Percentiles rank a stretch among this genome's conserved stretches.
Conservation (phyloP, 2,113 vertebrate species). For the Sciurus niger region DNA sequence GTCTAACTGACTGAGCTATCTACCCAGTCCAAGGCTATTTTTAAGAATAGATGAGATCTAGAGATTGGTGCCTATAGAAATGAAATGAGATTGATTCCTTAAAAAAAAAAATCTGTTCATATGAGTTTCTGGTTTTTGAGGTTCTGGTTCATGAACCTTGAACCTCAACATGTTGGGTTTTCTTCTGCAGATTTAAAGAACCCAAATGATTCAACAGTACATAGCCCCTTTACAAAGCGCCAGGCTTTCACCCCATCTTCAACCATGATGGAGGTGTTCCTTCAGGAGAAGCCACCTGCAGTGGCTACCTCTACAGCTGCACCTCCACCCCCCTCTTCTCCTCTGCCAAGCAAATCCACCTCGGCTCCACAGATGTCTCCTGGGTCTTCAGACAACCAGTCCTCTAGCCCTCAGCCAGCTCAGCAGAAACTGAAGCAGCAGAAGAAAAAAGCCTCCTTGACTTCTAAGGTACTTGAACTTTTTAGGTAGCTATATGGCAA, state of each 20-base stretch:
- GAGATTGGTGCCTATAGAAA: not conserved
- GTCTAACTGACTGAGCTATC: too few relatives aligned
- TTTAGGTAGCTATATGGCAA: not conserved
- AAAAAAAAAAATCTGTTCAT: not conserved
- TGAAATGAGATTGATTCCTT: conserved; percentile 3
- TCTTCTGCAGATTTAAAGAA: conserved; percentile 93
- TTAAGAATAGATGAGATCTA: not conserved
- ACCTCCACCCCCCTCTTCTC: conserved; percentile 91
- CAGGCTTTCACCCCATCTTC: conserved; percentile 95
- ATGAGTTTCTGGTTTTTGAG: not conserved
- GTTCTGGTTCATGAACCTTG: not conserved
- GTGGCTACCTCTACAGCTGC: conserved; percentile 88
- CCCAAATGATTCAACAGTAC: conserved; percentile 91
- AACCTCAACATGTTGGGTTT: not conserved
- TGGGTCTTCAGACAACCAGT: conserved; percentile 95
- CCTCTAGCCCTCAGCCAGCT: conserved; percentile 96
- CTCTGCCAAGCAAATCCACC: conserved; percentile 90
- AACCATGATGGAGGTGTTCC: conserved; percentile 97
- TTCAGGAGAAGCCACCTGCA: conserved; percentile 95
- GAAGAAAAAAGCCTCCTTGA: conserved; percentile 96
- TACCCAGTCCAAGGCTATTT: not conserved
- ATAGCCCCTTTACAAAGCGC: conserved; percentile 95
- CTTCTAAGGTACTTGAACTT: conserved; percentile 92
- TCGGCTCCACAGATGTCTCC: conserved; percentile 93
- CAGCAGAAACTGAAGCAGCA: conserved; percentile 98